Evolutionary conservation across 2,113 vertebrate species (phyloP).

Genomic region (Upupa epops): DNA sequence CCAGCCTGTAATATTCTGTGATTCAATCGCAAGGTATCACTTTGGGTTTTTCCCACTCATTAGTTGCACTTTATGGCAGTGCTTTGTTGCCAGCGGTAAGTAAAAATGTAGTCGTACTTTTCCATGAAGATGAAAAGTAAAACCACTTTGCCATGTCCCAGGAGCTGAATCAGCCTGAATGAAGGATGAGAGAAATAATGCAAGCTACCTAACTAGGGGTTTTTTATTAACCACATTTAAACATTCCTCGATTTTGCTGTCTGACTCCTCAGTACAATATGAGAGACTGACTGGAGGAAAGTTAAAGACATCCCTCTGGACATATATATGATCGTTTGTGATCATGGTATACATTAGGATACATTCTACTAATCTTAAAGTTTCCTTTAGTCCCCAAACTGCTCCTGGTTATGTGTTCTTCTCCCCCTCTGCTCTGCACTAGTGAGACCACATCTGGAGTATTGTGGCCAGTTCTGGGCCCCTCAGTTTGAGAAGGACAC

Average conservation of each 20-base stretch:
- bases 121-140: background rate
- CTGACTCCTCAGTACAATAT: background rate
- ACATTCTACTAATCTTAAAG: background rate
- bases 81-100: background rate
- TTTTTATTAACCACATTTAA: slow-evolving; percentile 18
- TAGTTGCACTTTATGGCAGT: background rate
- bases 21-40: background rate
- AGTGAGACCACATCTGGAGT: too few species aligned
- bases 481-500: too few species aligned
- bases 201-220: background rate
- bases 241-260: slow-evolving; percentile 35
- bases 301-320: background rate
- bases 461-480: too few species aligned
- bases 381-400: background rate
- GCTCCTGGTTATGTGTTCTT: background rate
- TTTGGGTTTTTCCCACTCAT: background rate
- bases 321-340: background rate
- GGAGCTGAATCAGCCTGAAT: background rate
- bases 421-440: too few species aligned
- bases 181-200: slow-evolving; percentile 38
- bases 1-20: too few species aligned
- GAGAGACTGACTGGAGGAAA: background rate
- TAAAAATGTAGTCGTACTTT: background rate
- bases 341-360: background rate
- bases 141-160: background rate